Percentiles rank a stretch among this genome's conserved stretches.
phyloP scores from a whole-genome alignment of 1,140 invertebrate genomes.

The Ptiloglossa arizonensis region DNA sequence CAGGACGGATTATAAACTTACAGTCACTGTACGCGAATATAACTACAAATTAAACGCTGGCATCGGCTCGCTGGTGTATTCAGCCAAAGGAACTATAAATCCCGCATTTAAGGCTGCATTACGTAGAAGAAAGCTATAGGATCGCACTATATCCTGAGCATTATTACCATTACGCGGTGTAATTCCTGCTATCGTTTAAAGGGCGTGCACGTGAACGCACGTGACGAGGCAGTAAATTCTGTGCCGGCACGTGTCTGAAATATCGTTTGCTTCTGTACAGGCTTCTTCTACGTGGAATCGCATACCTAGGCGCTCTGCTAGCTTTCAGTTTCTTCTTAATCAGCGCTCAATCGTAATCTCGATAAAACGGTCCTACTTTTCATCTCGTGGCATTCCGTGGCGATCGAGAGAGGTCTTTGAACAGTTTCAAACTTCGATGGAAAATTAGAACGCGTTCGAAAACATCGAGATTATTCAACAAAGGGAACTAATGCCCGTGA shows the following conservation, averaged over 20 bases:
- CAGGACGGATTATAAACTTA: not conserved
- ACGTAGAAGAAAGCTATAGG: not conserved
- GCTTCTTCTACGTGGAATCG: not conserved
- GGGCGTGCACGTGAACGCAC: not conserved
- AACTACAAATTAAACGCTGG: not conserved
- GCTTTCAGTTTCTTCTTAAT: too few species aligned
- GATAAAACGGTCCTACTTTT: too few species aligned
- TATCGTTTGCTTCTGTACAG: not conserved
- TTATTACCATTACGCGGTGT: not conserved
- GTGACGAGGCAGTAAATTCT: constrained; percentile 1
- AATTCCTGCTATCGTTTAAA: not conserved
- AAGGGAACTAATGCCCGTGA: too few species aligned
- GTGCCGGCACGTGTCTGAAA: not conserved
- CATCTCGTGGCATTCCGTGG: too few species aligned
- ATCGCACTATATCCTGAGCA: not conserved
- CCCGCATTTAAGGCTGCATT: not conserved
- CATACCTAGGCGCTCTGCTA: not conserved
- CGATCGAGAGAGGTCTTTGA: too few species aligned
- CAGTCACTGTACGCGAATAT: not conserved
- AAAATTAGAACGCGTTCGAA: too few species aligned
- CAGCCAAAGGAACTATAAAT: not conserved
- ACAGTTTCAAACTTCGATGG: too few species aligned
- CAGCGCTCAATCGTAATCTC: too few species aligned
- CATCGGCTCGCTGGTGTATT: not conserved
- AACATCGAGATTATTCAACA: too few species aligned